Percentiles rank a stretch among this genome's conserved stretches.
Conservation (phyloP, 2,113 vertebrate genomes). For the Eptesicus fuscus region DNA sequence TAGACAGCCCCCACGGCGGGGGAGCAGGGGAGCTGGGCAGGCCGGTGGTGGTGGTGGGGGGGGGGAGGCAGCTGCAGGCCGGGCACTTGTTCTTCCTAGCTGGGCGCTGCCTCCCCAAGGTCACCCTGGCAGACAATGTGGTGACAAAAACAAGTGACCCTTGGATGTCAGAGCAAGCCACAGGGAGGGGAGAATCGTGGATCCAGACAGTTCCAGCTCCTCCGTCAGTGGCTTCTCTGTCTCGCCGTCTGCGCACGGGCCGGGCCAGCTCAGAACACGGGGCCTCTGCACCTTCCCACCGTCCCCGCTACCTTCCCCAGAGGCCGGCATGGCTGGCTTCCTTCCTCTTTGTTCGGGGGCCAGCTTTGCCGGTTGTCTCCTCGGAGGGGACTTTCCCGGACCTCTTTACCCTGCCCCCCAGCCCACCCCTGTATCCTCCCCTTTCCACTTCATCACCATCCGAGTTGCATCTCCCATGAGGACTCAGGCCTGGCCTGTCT, state of each 20-base stretch:
- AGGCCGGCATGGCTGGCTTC: fast-evolving
- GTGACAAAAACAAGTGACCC: not conserved
- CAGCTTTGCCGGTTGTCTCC: not conserved
- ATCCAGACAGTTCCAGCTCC: fast-evolving
- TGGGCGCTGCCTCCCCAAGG: not conserved
- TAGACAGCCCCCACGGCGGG: not conserved
- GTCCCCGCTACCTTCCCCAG: fast-evolving
- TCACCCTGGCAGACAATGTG: not conserved
- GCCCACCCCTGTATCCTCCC: not conserved
- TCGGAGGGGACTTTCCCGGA: not conserved
- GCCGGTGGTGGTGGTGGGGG: fast-evolving
- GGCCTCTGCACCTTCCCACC: not conserved
- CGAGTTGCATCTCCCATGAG: fast-evolving
- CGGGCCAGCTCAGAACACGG: not conserved
- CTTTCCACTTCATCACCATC: fast-evolving
- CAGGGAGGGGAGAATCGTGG: not conserved
- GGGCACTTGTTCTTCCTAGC: not conserved
- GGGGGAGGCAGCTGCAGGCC: not conserved
- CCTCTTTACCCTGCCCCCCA: fast-evolving
- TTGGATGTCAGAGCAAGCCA: not conserved
- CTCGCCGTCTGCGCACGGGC: fast-evolving
- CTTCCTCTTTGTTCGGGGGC: not conserved
- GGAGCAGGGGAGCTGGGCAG: not conserved
- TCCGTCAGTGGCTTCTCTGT: fast-evolving
- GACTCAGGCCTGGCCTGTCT: not conserved